Evolutionary conservation across 2,797 vertebrate genomes (phyloP).

Genomic region (Telmatherina bonti): DNA sequence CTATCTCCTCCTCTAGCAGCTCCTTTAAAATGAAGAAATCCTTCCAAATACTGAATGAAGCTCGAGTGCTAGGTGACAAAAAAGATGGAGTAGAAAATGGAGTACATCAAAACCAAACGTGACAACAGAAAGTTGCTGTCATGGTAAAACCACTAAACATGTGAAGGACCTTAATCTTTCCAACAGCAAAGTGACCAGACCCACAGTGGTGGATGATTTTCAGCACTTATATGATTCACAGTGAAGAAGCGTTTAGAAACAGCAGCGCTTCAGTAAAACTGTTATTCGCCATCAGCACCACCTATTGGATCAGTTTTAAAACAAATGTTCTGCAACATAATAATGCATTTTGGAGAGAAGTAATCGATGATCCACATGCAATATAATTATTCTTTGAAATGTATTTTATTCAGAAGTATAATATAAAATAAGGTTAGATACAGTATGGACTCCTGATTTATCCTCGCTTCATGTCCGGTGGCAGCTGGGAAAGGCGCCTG

Average conservation of each 20-base stretch:
- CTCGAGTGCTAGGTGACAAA: background rate
- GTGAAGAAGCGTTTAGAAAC: background rate
- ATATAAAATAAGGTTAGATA: background rate
- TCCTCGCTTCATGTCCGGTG: background rate
- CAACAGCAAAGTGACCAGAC: too few species aligned
- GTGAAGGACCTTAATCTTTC: too few species aligned
- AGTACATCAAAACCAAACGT: background rate
- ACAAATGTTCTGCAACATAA: background rate
- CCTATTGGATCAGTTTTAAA: slow-evolving; percentile 25
- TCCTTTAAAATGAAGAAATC: background rate
- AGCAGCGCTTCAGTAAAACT: background rate
- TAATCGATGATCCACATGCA: background rate
- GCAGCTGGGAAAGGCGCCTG: background rate
- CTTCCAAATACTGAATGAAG: background rate
- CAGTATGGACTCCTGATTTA: background rate
- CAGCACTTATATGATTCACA: background rate
- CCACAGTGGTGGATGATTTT: too few species aligned
- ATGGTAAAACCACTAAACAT: too few species aligned
- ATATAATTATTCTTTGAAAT: background rate
- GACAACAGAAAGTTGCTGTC: too few species aligned
- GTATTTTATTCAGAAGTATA: background rate
- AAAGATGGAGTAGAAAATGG: background rate
- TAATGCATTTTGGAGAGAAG: background rate
- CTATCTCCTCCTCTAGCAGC: background rate
- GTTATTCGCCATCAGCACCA: slow-evolving; percentile 26